Percentiles rank a stretch among this genome's conserved stretches.
phyloP scores from a whole-genome alignment of 1,140 invertebrate species.

The Archivesica marissinica region DNA sequence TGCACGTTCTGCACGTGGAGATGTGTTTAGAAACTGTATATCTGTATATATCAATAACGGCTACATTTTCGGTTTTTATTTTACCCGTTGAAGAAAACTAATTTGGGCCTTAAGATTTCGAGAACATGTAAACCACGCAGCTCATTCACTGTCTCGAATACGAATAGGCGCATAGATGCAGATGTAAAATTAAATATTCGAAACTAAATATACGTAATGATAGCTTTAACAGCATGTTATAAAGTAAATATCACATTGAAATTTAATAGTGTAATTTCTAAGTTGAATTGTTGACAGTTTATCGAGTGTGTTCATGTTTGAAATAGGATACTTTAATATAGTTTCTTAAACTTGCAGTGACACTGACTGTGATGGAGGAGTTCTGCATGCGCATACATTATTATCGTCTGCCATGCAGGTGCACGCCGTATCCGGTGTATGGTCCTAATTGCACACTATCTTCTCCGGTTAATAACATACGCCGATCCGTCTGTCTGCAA shows the following conservation, averaged over 20 bases:
- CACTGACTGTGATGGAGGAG: neutral
- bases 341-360: neutral
- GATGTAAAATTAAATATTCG: neutral
- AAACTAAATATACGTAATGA: neutral
- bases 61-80: no score
- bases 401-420: neutral
- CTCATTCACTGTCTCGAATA: no score
- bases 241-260: neutral
- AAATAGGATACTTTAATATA: conserved; percentile 8
- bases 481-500: no score
- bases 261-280: conserved; percentile 21
- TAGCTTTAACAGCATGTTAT: neutral
- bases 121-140: no score
- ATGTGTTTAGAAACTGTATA: no score
- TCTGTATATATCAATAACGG: no score
- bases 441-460: no score
- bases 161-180: neutral
- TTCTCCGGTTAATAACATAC: no score
- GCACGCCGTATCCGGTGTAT: no score
- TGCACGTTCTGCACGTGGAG: no score
- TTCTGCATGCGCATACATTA: neutral
- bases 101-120: no score
- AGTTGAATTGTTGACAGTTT: neutral
- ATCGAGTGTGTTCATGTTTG: conserved; percentile 6
- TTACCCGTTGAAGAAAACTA: no score